Conservation (phyloP, 2,113 vertebrate species). For the Caranx ignobilis region DNA sequence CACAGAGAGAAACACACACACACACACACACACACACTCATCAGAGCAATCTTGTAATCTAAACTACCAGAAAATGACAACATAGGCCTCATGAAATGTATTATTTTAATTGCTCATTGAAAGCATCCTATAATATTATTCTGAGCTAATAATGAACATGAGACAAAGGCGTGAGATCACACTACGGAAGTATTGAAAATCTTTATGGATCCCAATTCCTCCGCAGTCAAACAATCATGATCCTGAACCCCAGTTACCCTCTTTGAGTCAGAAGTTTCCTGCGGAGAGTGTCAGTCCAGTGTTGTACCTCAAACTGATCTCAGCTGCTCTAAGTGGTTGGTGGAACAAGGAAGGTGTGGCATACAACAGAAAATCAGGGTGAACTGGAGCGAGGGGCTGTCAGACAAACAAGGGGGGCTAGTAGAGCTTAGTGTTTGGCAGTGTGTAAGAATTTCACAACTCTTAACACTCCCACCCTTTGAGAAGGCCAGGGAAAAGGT, state of each 20-base stretch:
- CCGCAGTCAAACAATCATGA: conserved; percentile 39
- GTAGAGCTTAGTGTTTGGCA: conserved; percentile 73
- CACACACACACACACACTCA: conserved; percentile 29
- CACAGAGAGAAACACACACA: conserved; percentile 40
- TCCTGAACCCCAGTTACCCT: conserved; percentile 40
- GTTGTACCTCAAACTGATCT: conserved; percentile 54
- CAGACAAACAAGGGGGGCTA: conserved; percentile 51
- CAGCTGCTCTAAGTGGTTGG: conserved; percentile 37
- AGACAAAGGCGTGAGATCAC: conserved; percentile 17
- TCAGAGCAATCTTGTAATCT: conserved; percentile 55
- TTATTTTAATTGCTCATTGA: conserved; percentile 51
- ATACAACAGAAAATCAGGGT: conserved; percentile 16
- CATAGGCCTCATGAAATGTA: conserved; percentile 56
- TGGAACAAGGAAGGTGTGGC: conserved; percentile 46
- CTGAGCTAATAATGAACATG: conserved; percentile 8
- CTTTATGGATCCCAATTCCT: conserved; percentile 26
- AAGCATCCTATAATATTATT: conserved; percentile 26
- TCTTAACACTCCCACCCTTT: conserved; percentile 72
- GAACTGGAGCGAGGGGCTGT: conserved; percentile 55
- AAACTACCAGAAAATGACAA: conserved; percentile 64
- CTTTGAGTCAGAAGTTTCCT: conserved; percentile 43
- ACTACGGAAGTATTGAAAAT: conserved; percentile 50
- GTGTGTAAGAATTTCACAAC: conserved; percentile 81
- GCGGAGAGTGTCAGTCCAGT: conserved; percentile 46
- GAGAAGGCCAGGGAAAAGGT: conserved; percentile 68